Conservation (phyloP, 2,113 vertebrate genomes). For the Hippocampus guttulatus region DNA sequence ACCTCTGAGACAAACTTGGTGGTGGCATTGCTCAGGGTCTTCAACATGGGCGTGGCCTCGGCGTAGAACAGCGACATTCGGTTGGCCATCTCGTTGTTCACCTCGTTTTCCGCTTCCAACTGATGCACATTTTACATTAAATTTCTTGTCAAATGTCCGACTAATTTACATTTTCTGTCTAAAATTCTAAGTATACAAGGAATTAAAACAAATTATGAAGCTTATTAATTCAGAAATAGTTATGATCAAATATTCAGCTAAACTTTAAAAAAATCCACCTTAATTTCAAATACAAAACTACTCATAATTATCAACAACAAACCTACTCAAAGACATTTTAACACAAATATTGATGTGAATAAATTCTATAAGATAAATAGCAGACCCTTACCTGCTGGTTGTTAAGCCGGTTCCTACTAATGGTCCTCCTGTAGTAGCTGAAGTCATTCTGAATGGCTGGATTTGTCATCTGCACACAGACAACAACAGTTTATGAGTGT, state of each 20-base stretch:
- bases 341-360: too few species aligned
- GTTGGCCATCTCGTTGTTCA: slow-evolving; percentile 93
- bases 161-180: too few species aligned
- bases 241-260: too few species aligned
- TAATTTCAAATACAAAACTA: too few species aligned
- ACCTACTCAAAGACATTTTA: too few species aligned
- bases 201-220: too few species aligned
- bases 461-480: slow-evolving; percentile 81
- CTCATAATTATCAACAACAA: too few species aligned
- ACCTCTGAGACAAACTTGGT: slow-evolving; percentile 92
- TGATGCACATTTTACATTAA: slow-evolving; percentile 30
- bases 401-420: slow-evolving; percentile 85
- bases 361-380: too few species aligned
- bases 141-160: too few species aligned
- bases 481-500: background rate
- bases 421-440: slow-evolving; percentile 89
- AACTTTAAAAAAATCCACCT: too few species aligned
- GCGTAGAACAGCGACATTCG: slow-evolving; percentile 90
- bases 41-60: slow-evolving; percentile 90
- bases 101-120: slow-evolving; percentile 86
- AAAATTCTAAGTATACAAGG: too few species aligned
- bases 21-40: slow-evolving; percentile 88
- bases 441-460: slow-evolving; percentile 92
- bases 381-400: slow-evolving; percentile 79
- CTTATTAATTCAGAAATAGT: too few species aligned